Percentiles rank a stretch among this genome's conserved stretches.
These are phyloP conservation scores for Eretmochelys imbricata DNA, from an alignment of 2,113 vertebrate genomes.

Conservation along the genomic window DNA sequence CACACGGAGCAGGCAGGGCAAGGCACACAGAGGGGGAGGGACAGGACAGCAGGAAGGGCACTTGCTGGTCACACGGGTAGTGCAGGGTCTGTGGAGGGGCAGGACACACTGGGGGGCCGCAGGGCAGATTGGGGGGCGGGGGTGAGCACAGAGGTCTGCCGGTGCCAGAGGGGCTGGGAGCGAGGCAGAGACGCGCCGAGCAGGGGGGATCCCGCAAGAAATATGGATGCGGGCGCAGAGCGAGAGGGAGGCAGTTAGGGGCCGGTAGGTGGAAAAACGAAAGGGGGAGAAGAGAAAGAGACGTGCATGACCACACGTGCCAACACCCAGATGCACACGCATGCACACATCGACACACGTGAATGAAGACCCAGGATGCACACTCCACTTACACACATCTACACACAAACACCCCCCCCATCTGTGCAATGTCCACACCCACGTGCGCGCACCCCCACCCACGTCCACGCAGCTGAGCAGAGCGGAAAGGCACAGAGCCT, in stretches of 20 bases:
- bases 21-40: accelerated
- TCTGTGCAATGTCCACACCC: neutral
- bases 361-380: too few species aligned
- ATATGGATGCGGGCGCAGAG: neutral
- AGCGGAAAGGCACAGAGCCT: neutral
- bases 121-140: neutral
- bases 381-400: too few species aligned
- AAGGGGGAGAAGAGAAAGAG: neutral
- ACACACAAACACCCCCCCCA: too few species aligned
- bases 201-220: neutral
- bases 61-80: neutral
- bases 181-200: neutral
- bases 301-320: neutral
- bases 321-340: too few species aligned
- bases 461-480: neutral
- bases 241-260: neutral
- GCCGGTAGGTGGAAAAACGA: neutral
- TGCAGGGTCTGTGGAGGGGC: neutral
- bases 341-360: too few species aligned
- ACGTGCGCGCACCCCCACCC: neutral
- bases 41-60: neutral
- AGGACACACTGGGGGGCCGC: neutral
- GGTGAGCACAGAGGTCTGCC: neutral
- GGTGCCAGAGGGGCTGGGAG: neutral
- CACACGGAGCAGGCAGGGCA: neutral